Percentiles rank a stretch among this genome's conserved stretches.
Conservation (phyloP, 1,140 invertebrate species). For the Oscheius sp. region DNA sequence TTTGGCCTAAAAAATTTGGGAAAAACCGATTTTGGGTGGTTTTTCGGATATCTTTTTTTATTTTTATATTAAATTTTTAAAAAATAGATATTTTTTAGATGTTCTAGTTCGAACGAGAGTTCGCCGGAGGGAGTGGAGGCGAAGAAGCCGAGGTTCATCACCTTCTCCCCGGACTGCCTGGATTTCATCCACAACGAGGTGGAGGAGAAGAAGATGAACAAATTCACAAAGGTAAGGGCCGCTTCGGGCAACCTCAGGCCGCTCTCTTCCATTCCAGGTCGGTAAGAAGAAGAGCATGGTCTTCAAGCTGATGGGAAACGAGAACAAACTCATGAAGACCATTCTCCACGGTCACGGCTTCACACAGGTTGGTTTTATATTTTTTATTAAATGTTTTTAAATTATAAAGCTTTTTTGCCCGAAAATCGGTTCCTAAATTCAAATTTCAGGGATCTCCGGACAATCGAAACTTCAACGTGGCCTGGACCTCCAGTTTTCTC, state of each 20-base stretch:
- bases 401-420: too few species aligned
- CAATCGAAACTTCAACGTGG: constrained; percentile 26
- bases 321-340: constrained; percentile 34
- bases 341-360: constrained; percentile 32
- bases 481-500: constrained; percentile 22
- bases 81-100: too few species aligned
- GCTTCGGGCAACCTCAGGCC: not conserved
- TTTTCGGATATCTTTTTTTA: too few species aligned
- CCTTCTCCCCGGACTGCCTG: not conserved
- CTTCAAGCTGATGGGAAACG: constrained; percentile 27
- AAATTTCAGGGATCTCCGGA: constrained; percentile 16
- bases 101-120: too few species aligned
- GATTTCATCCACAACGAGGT: not conserved
- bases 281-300: constrained; percentile 21
- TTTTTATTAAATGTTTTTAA: not conserved
- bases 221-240: not conserved
- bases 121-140: not conserved
- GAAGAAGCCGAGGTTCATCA: not conserved
- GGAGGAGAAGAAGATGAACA: not conserved
- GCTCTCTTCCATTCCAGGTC: constrained; percentile 1
- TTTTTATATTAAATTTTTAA: too few species aligned
- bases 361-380: constrained; percentile 4
- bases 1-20: too few species aligned
- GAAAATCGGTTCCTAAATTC: not conserved
- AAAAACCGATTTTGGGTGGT: too few species aligned